Conservation (phyloP, 1,140 invertebrate species). For the Latrodectus geometricus region DNA sequence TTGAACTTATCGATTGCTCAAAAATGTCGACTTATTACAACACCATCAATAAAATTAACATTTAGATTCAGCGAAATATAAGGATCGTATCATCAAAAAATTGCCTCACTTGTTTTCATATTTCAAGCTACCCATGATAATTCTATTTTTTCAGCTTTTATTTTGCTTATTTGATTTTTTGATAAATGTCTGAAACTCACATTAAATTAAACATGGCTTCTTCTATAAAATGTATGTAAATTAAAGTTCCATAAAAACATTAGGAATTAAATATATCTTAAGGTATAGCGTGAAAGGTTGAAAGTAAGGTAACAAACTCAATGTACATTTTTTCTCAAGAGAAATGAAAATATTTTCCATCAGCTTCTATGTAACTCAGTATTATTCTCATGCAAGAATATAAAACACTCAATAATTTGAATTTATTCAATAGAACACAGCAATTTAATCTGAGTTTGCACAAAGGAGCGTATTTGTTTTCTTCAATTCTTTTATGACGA, state of each 20-base stretch:
- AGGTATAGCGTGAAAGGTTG: no score
- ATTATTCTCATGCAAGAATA: not conserved
- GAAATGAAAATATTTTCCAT: not conserved
- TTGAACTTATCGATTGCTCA: no score
- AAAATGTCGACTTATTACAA: no score
- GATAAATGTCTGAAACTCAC: not conserved
- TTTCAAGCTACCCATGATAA: no score
- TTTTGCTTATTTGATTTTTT: not conserved
- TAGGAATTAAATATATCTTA: not conserved
- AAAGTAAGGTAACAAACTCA: not conserved
- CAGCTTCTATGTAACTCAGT: not conserved
- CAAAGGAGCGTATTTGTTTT: not conserved
- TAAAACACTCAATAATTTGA: not conserved
- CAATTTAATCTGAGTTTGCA: slow-evolving; percentile 9
- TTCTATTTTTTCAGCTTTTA: not conserved
- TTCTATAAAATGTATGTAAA: slow-evolving; percentile 7
- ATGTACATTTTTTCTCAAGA: not conserved
- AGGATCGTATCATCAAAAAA: no score
- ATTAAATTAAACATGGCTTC: not conserved
- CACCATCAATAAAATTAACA: no score
- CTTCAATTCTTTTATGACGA: not conserved
- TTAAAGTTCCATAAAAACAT: not conserved
- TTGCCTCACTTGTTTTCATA: no score
- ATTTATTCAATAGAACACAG: not conserved
- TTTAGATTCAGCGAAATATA: no score